Percentiles rank a stretch among this genome's conserved stretches.
phyloP scores from a whole-genome alignment of 2,888 invertebrate genomes.

The Axea sp. region DNA sequence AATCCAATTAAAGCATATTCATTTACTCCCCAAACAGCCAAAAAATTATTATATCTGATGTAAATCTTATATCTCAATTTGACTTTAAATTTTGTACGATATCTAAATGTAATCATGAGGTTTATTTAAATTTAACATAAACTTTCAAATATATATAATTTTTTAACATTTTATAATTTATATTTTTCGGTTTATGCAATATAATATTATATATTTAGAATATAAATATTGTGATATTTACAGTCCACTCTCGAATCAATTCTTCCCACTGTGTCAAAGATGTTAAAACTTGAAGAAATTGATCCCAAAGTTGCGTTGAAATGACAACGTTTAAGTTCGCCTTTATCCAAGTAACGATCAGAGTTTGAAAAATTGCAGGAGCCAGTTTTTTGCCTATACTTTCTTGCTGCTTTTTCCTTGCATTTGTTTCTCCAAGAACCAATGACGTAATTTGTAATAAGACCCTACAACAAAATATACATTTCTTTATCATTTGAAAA shows the following conservation, averaged over 20 bases:
- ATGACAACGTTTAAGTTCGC: conserved; percentile 97
- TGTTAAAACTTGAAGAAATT: conserved; percentile 91
- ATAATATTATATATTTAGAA: background rate
- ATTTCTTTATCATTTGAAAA: no score
- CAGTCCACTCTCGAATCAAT: conserved; percentile 96
- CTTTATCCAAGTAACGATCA: conserved; percentile 98
- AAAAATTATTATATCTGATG: no score
- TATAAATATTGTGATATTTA: conserved; percentile 80
- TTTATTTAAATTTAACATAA: no score
- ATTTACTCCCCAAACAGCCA: no score
- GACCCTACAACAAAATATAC: no score
- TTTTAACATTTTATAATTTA: no score
- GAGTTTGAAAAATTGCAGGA: conserved; percentile 93
- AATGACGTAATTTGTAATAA: conserved; percentile 94
- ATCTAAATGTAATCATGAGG: no score
- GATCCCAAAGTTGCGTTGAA: conserved; percentile 94
- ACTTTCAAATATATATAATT: no score
- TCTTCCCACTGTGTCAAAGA: conserved; percentile 96
- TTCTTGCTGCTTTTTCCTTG: conserved; percentile 87
- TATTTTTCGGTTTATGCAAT: no score
- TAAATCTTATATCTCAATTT: no score
- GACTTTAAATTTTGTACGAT: no score
- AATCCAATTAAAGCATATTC: no score
- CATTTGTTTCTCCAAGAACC: conserved; percentile 89
- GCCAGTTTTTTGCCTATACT: conserved; percentile 87